phyloP scores from a whole-genome alignment of 2,888 invertebrate species.

The Tetanocera ferruginea region DNA sequence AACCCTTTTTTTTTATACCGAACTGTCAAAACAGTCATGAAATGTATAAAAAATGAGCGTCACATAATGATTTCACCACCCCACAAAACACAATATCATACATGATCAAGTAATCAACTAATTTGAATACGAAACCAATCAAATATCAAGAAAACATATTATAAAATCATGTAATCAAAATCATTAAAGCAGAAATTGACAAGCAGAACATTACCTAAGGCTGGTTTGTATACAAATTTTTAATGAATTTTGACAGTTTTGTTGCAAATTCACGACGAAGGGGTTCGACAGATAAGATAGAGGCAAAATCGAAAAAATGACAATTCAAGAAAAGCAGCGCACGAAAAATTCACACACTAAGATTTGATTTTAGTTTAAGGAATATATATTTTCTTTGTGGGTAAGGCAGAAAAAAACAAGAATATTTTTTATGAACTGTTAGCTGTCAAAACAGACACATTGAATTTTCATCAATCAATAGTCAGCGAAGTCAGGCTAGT shows the following conservation, averaged over 20 bases:
- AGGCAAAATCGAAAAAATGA: not conserved
- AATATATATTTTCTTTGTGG: too few relatives aligned
- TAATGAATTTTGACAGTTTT: not conserved
- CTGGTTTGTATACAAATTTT: not conserved
- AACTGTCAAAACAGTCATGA: not conserved
- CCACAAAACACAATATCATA: not conserved
- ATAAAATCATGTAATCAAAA: not conserved
- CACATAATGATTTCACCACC: not conserved
- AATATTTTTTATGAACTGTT: not conserved
- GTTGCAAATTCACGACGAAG: not conserved
- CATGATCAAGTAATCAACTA: not conserved
- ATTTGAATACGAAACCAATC: constrained; percentile 8
- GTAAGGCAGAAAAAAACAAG: not conserved
- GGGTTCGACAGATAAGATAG: not conserved
- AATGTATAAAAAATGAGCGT: not conserved
- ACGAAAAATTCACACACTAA: not conserved
- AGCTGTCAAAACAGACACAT: constrained; percentile 32
- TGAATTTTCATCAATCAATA: constrained; percentile 28
- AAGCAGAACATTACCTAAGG: not conserved
- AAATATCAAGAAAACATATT: not conserved
- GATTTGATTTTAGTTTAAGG: too few relatives aligned
- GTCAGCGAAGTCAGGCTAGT: not conserved
- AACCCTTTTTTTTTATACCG: not conserved
- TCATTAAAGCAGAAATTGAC: not conserved
- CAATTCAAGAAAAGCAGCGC: not conserved